Base-by-base conservation (phyloP, 2,888 invertebrate species). In the Eurois occulta region DNA sequence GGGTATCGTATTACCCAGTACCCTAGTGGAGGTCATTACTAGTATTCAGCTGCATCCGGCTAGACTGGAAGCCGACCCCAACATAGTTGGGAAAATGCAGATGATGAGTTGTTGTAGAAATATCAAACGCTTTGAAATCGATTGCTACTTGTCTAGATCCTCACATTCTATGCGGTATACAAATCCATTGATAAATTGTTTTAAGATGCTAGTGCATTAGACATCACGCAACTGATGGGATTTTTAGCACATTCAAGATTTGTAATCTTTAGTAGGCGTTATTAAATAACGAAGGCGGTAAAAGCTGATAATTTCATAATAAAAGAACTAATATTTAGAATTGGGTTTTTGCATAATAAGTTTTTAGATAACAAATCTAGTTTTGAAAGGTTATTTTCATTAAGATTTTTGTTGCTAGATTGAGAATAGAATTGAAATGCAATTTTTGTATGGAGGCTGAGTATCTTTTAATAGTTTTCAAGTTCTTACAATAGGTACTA, bases 281-380 rank as follows among this genome's bases (percentile, higher is more conserved):
- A 32, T 48, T 60, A 62, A 66, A 62, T 41, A 76, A 72, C 66
- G 28, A 62, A 67, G 7, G 35, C 38, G 24, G 58, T 60, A 62
- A 64, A 60, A 69, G 21, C 41, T 13, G n/a, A 32, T 32, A 65
- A 70, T 78, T 67, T 70, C 46, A 52, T 35, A 35, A 70, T 77
- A 58, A 71, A 24, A 24, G 0, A 48, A 24, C 13, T 24, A 46
- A 35, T 10, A 11, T 10, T 38, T 10, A 28, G 2, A 48, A 68
- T 46, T 74, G 35, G 7, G 13, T 55, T 76, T 77, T 72, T 74
- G 62, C 73, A 52, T 73, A 75, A 68, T 68, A n/a, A 13, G 18
- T 62, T 52, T 48, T 52, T 16, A 78, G 48, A 74, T 81, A 75
- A 11, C 35, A 75, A 16, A 75, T 70, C 76, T 72, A 64, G 55